Percentiles rank a stretch among this genome's conserved stretches.
These are phyloP conservation scores for Nomada flava DNA, from an alignment of 2,888 invertebrate species.

Conservation along the genomic window DNA sequence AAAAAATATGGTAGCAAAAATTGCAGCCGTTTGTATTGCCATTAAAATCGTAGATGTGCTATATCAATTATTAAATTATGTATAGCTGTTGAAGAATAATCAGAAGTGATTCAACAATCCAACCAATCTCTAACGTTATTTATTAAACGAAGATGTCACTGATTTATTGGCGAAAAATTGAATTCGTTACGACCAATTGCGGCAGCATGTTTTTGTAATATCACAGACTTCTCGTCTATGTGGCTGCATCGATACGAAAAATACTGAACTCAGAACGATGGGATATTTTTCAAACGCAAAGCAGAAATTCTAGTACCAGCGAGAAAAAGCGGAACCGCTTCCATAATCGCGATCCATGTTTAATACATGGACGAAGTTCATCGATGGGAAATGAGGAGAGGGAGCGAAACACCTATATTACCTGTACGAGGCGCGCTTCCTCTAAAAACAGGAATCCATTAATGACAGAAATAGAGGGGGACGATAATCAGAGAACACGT, in stretches of 20 bases:
- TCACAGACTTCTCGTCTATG: not conserved
- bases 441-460: slow-evolving; percentile 47
- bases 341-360: slow-evolving; percentile 10
- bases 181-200: no score
- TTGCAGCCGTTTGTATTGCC: no score
- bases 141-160: no score
- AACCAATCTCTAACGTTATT: no score
- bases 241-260: not conserved
- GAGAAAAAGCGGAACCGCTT: slow-evolving; percentile 24
- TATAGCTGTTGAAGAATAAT: no score
- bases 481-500: slow-evolving; percentile 7
- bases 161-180: no score
- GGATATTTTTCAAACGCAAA: slow-evolving; percentile 3
- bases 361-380: slow-evolving; percentile 16
- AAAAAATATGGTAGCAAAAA: no score
- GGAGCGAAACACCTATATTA: slow-evolving; percentile 27
- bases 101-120: no score
- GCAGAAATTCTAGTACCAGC: slow-evolving; percentile 9
- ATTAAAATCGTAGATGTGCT: no score
- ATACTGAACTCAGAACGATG: not conserved
- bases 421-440: slow-evolving; percentile 38
- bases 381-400: slow-evolving; percentile 4
- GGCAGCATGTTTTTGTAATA: no score
- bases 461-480: slow-evolving; percentile 36
- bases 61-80: no score